These are phyloP conservation scores for Steromphala cineraria DNA, from an alignment of 2,888 invertebrate genomes.

Conservation along the genomic window DNA sequence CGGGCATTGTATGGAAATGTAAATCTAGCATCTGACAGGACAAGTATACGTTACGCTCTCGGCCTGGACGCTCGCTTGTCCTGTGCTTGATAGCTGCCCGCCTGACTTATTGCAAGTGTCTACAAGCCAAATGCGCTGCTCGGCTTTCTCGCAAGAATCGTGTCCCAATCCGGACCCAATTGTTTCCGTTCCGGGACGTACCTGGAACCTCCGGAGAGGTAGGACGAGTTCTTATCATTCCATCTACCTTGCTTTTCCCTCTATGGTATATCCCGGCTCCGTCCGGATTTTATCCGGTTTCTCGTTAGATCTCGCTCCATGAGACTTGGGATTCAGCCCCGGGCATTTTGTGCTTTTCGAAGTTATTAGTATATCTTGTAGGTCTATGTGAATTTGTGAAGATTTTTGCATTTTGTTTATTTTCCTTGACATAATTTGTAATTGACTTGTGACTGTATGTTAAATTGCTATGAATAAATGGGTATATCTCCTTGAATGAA, in stretches of 20 bases:
- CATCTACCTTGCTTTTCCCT: neutral
- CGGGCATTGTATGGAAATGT: slow-evolving; percentile 3
- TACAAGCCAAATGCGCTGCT: neutral
- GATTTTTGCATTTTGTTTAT: neutral
- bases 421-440: neutral
- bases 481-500: neutral
- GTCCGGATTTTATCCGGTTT: neutral
- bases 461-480: slow-evolving; percentile 1
- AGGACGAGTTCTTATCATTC: neutral
- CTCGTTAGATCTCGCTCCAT: slow-evolving; percentile 2
- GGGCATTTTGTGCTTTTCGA: neutral
- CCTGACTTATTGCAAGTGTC: neutral
- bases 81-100: neutral
- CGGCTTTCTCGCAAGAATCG: neutral
- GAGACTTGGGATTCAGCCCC: neutral
- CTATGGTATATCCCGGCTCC: neutral
- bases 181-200: slow-evolving; percentile 3
- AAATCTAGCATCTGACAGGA: slow-evolving; percentile 15
- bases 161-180: neutral
- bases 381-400: neutral
- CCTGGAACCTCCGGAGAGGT: neutral
- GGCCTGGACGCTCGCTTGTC: slow-evolving; percentile 3
- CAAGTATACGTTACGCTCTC: neutral
- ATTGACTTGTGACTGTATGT: slow-evolving; percentile 2
- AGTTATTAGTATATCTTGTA: neutral